Evolutionary conservation across 2,797 vertebrate genomes (phyloP).

Genomic region (Spinus pinus): DNA sequence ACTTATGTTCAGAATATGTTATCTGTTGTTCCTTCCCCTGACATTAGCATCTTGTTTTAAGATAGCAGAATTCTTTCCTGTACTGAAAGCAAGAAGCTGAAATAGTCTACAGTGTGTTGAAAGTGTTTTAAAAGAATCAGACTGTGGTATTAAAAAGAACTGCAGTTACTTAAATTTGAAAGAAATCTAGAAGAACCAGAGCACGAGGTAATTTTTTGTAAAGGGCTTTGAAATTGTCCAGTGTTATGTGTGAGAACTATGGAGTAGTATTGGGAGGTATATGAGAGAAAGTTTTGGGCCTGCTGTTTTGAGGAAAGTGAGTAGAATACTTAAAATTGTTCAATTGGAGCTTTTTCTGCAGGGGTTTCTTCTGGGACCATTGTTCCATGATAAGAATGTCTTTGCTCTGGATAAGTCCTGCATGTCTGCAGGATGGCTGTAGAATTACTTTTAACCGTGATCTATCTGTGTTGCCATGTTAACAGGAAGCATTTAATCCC

Average conservation of each 20-base stretch:
- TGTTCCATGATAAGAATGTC: background rate
- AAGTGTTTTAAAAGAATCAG: background rate
- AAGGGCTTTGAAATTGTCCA: background rate
- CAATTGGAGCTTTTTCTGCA: background rate
- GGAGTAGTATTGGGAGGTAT: background rate
- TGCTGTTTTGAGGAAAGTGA: background rate
- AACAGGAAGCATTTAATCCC: background rate
- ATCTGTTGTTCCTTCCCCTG: background rate
- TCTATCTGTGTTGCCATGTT: background rate
- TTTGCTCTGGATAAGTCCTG: background rate
- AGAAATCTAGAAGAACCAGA: background rate
- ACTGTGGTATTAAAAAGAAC: background rate
- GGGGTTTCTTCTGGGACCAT: background rate
- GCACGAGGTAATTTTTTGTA: background rate
- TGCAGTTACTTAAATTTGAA: background rate
- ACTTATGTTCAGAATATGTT: background rate
- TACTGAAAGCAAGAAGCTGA: background rate
- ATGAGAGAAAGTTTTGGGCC: background rate
- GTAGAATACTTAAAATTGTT: background rate
- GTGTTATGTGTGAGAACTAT: background rate
- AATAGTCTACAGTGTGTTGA: background rate
- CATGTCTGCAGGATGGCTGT: background rate
- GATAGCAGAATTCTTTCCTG: background rate
- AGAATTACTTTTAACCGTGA: background rate
- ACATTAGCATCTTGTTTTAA: background rate